Evolutionary conservation across 2,888 invertebrate species (phyloP), one percentile per base, ranked within the genome.

Genomic region (Agrilus biguttatus): DNA sequence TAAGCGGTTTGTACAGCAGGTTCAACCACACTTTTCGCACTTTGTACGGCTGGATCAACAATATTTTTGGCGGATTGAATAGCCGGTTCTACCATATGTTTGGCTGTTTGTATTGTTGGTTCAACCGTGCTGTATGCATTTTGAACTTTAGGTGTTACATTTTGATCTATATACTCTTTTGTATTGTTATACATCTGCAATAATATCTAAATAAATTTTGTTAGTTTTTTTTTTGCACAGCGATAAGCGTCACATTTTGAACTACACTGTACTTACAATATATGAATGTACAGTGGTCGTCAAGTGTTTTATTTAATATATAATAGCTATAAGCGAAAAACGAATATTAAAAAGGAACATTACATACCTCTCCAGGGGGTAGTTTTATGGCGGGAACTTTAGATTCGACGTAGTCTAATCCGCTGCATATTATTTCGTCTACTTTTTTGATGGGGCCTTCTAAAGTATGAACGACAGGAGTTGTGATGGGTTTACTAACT

Each of bases 381-480:
- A 73, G 58, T 51, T 72, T 75, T 1, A 75, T 69, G 3, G 72
- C 68, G 0, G 75, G 75, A 2, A 75, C 62, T 58, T 72, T 74
- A 41, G 64, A 58, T 59, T 75, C 73, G 2, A 75, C 69, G 14
- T 70, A 69, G 47, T 73, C 68, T 40, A 75, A 58, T 2, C 75
- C 74, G 43, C 66, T 64, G 56, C 75, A 75, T 14, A 75, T 58
- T 45, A 71, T 70, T 40, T 66, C 68, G 53, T 75, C 75, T 1
- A 74, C 73, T 38, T 65, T 66, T 43, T 63, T 68, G 44, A 75
- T 73, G 14, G 69, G 72, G 0, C 64, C 68, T 52, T 74, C 72
- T 8, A 75, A 63, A 48, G 66, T 68, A 43, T 68, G 67, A 1
- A 71, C 69, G 2, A 74, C 62, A 2, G 72, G 72, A 2, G 61